These are phyloP conservation scores for Telmatochromis sp. DNA, from an alignment of 2,113 vertebrate species.

Conservation along the genomic window DNA sequence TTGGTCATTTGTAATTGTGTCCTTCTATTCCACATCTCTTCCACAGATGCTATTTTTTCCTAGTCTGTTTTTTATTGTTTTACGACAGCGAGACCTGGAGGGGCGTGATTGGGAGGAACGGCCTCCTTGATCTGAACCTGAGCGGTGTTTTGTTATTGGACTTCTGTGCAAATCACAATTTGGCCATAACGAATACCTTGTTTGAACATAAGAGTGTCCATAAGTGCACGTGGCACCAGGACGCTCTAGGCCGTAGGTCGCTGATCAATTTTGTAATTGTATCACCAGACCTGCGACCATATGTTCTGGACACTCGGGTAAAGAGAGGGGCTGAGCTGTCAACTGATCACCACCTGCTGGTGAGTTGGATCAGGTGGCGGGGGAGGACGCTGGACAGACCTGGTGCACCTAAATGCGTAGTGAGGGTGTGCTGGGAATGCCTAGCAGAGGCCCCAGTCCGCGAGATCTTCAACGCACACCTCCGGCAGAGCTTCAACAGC, in stretches of 20 bases:
- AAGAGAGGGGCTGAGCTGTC: neutral
- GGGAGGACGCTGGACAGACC: rapidly evolving
- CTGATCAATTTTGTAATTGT: rapidly evolving
- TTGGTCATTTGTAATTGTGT: neutral
- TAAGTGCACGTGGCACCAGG: neutral
- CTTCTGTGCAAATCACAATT: neutral
- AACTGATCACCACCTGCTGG: rapidly evolving
- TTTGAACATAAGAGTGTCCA: neutral
- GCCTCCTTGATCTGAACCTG: neutral
- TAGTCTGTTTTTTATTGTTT: neutral
- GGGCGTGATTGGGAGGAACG: neutral
- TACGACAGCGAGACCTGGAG: neutral
- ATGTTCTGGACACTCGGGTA: neutral
- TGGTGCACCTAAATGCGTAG: rapidly evolving
- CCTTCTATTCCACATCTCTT: neutral
- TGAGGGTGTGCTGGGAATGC: rapidly evolving
- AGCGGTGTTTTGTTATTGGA: neutral
- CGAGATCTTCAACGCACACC: rapidly evolving
- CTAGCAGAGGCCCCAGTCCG: rapidly evolving
- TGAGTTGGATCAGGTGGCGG: rapidly evolving
- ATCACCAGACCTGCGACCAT: neutral
- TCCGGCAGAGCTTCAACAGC: rapidly evolving
- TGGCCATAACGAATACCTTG: neutral
- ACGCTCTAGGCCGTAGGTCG: rapidly evolving
- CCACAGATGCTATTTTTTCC: neutral